Conservation (phyloP, 2,113 vertebrate genomes). For the Crotophaga sulcirostris region DNA sequence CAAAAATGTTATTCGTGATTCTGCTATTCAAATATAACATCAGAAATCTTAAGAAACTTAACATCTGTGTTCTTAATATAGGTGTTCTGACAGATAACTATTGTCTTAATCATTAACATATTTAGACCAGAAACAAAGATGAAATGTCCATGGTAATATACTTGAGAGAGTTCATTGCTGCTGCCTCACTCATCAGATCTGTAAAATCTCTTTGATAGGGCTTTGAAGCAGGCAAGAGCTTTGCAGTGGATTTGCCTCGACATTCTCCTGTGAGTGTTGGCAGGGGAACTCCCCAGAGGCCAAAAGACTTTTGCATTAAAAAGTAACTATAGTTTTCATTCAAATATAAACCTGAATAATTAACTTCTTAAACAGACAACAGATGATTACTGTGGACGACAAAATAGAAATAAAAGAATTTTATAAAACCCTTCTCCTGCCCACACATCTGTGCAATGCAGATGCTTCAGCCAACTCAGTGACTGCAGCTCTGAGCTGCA, state of each 20-base stretch:
- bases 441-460: background rate
- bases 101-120: background rate
- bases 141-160: background rate
- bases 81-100: background rate
- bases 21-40: background rate
- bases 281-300: background rate
- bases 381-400: background rate
- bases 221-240: slow-evolving; percentile 30
- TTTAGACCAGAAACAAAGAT: background rate
- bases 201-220: background rate
- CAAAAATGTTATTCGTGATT: background rate
- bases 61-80: background rate
- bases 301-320: background rate
- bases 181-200: background rate
- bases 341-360: background rate
- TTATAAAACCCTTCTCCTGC: background rate
- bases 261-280: background rate
- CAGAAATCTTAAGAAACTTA: background rate
- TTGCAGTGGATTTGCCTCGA: background rate
- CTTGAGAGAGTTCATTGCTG: background rate
- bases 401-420: background rate
- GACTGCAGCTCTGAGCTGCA: background rate
- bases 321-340: background rate
- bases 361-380: background rate
- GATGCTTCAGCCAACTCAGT: background rate